A percentile compares a stretch with the other conserved stretches of the same genome.
Evolutionary conservation across 2,888 invertebrate species (phyloP).

Genomic region (Celastrina argiolus): DNA sequence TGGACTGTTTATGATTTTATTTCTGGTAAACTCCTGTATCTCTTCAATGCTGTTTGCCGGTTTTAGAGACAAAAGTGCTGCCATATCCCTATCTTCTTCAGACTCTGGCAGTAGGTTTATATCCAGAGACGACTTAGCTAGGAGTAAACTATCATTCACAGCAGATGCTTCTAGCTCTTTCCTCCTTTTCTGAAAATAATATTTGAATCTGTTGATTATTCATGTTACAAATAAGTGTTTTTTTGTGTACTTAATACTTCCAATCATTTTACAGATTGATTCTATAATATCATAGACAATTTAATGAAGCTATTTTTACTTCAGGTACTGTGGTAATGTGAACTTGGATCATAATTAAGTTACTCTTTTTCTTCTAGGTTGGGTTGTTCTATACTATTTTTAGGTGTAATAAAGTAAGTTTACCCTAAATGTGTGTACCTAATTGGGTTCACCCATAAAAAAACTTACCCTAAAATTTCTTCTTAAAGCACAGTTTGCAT

Average conservation of each 20-base stretch:
- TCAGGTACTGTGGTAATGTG: too few species aligned
- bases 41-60: slow-evolving; percentile 80
- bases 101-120: slow-evolving; percentile 88
- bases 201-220: not conserved
- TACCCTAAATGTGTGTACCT: too few species aligned
- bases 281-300: too few species aligned
- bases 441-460: not conserved
- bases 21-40: slow-evolving; percentile 66
- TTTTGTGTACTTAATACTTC: too few species aligned
- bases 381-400: too few species aligned
- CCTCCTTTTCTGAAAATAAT: slow-evolving; percentile 76
- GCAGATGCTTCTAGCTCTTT: slow-evolving; percentile 84
- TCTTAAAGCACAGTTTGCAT: slow-evolving; percentile 90
- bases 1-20: slow-evolving; percentile 73
- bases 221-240: not conserved
- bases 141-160: slow-evolving; percentile 82
- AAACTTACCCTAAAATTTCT: slow-evolving; percentile 88
- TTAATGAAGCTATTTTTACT: too few species aligned
- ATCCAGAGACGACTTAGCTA: slow-evolving; percentile 86
- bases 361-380: too few species aligned
- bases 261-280: too few species aligned
- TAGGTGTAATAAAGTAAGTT: too few species aligned
- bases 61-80: slow-evolving; percentile 84
- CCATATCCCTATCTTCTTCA: slow-evolving; percentile 88
- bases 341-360: too few species aligned